Evolutionary conservation across 2,797 vertebrate species (phyloP).

Genomic region (Artibeus lituratus): DNA sequence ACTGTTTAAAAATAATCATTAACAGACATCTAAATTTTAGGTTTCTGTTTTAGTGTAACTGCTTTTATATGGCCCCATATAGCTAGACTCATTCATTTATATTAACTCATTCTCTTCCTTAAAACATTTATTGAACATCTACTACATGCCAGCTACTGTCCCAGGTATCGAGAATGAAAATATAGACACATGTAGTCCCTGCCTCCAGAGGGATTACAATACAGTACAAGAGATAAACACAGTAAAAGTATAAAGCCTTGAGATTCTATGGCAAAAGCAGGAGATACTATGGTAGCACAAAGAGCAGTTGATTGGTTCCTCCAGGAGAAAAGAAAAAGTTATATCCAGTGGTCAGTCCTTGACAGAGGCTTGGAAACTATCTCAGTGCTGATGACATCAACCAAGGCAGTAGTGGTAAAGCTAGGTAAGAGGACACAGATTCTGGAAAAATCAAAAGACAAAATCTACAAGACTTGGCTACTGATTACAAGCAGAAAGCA

Average conservation of each 20-base stretch:
- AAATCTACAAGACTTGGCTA: neutral
- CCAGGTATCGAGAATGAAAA: neutral
- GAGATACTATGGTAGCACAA: neutral
- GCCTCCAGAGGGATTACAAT: neutral
- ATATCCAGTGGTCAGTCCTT: neutral
- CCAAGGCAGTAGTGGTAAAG: neutral
- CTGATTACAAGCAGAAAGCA: neutral
- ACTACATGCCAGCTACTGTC: neutral
- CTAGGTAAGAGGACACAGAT: neutral
- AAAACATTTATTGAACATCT: neutral
- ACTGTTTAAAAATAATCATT: neutral
- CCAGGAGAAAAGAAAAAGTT: neutral
- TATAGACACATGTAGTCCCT: neutral
- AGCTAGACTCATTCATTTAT: neutral
- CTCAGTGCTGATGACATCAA: neutral
- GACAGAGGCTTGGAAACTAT: neutral
- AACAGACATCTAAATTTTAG: slow-evolving; percentile 10
- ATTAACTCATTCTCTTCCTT: neutral
- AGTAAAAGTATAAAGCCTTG: neutral
- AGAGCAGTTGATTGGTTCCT: neutral
- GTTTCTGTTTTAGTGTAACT: neutral
- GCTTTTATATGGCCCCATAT: neutral
- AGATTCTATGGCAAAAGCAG: neutral
- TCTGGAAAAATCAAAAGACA: neutral
- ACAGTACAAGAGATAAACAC: neutral